Evolutionary conservation across 2,888 invertebrate species (phyloP), one percentile per base, ranked within the genome.

Genomic region (Cabera pusaria): DNA sequence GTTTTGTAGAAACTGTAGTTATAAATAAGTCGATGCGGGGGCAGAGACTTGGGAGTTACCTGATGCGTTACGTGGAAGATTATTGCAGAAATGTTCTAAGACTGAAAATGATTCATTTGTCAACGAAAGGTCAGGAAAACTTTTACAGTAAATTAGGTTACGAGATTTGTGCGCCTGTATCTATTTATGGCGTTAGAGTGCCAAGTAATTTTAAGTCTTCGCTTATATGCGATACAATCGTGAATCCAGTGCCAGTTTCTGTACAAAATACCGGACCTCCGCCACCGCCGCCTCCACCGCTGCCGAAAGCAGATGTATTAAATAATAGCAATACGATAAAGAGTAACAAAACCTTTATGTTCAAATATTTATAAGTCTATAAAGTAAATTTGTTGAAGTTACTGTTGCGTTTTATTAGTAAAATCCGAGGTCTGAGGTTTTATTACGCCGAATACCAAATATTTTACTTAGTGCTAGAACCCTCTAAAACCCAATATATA

Each of bases 1-100:
- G 95, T 76, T 95, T 95, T 66, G 87, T 96, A 35, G 95, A 96
- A 87, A 93, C 95, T 20, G 96, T 96, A 52, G 93, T 96, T 6
- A 95, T 96, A 63, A 91, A 91, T 52, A 92, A 91, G 72, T 77
- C 82, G 7, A 90, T 92, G 61, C 90, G 96, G 52, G 95, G 95
- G 5, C 92, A 92, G 75, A 96, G 95, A 53, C 90, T 94, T 49
- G 96, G 96, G 8, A 93, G 93, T 57, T 90, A 91, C 62, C 83
- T 96, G 19, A 93, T 96, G 93, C 90, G 82, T 40, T 91, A 92
- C 66, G 91, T 93, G 3, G 96, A 96, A 82, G 91, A 93, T 48
- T 95, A 95, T 70, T 93, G 93, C 61, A 92, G 90, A 50, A 80
- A 83, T 40, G 82, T 86, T 44, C 88, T 93, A 47, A 86, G 90